Evolutionary conservation across 2,797 vertebrate genomes (phyloP).

Genomic region (Poeciliopsis turneri): DNA sequence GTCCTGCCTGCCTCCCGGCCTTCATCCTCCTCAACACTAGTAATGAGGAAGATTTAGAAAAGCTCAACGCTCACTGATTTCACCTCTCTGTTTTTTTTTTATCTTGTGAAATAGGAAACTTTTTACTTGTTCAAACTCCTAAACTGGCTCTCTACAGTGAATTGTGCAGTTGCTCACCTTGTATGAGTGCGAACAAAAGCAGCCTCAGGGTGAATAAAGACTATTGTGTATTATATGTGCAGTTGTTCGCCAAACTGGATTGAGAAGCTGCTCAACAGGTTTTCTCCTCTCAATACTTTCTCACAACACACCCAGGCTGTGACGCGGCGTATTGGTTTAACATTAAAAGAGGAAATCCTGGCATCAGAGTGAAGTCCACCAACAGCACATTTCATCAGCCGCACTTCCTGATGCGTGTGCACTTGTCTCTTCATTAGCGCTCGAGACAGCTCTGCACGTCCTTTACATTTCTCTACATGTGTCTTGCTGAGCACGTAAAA

Average conservation of each 20-base stretch:
- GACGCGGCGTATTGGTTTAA: conserved; percentile 19
- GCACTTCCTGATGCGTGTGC: conserved; percentile 61
- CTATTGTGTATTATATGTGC: neutral
- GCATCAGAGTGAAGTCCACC: conserved; percentile 44
- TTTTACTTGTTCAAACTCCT: neutral
- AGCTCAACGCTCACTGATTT: neutral
- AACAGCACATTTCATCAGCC: conserved; percentile 22
- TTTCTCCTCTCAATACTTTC: conserved; percentile 2
- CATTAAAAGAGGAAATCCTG: conserved; percentile 63
- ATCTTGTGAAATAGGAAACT: neutral
- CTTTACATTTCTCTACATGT: neutral
- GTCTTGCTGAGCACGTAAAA: neutral
- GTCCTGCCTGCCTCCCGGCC: neutral
- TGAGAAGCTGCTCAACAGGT: conserved; percentile 23
- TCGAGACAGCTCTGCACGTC: neutral
- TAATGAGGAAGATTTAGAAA: neutral
- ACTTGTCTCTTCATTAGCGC: conserved; percentile 20
- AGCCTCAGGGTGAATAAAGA: neutral
- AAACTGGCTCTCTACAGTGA: neutral
- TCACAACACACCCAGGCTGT: conserved; percentile 14
- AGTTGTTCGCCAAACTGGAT: neutral
- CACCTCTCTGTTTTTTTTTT: neutral
- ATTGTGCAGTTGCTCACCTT: neutral
- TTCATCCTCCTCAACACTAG: neutral
- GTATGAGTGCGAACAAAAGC: neutral